Percentiles rank a stretch among this genome's conserved stretches.
Conservation (phyloP, 2,113 vertebrate genomes). For the Dicrurus megarhynchus region DNA sequence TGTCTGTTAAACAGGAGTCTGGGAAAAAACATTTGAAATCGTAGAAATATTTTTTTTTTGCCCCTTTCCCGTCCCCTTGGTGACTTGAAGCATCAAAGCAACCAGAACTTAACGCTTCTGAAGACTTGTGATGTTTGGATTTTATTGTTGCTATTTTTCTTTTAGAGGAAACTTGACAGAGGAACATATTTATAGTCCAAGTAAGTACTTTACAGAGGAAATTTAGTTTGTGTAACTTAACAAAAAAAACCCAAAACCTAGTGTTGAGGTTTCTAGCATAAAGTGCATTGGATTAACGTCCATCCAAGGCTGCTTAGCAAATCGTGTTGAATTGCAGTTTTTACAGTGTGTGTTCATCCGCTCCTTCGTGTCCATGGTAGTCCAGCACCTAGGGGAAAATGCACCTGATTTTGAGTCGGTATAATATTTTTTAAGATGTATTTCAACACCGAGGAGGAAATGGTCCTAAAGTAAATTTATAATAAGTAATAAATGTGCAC, state of each 20-base stretch:
- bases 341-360: background rate
- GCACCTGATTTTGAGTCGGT: conserved; percentile 66
- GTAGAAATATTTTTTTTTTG: background rate
- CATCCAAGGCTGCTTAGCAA: conserved; percentile 41
- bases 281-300: conserved; percentile 51
- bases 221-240: conserved; percentile 66
- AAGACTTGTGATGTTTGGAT: conserved; percentile 64
- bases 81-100: conserved; percentile 66
- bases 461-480: conserved; percentile 54
- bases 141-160: conserved; percentile 60
- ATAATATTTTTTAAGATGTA: conserved; percentile 3
- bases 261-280: conserved; percentile 41
- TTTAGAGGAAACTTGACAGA: conserved; percentile 74
- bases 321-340: conserved; percentile 6
- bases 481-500: conserved; percentile 68
- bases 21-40: conserved; percentile 45
- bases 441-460: conserved; percentile 72
- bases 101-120: conserved; percentile 36
- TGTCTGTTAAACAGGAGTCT: conserved; percentile 58
- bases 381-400: conserved; percentile 24
- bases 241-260: background rate
- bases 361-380: conserved; percentile 2
- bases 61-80: background rate
- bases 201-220: conserved; percentile 76
- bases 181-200: conserved; percentile 71